Base-by-base conservation (phyloP, 2,888 invertebrate species). In the Altica lythri region DNA sequence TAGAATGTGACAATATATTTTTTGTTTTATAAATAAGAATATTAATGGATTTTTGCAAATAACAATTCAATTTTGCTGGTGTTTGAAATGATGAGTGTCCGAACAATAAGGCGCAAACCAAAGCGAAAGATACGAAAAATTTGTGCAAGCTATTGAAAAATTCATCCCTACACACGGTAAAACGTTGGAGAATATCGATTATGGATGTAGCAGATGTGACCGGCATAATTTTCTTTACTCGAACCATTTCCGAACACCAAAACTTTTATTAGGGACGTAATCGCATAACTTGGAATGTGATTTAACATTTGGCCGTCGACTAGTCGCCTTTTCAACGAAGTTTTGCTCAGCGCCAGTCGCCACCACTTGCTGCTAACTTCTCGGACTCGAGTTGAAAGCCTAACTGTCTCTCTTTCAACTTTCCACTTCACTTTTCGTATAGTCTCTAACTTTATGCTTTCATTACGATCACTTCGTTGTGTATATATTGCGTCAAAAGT, bases 261-360 rank as follows among this genome's bases (percentile, higher is more conserved):
- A 68, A 68, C 63, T 68, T 68, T 68, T 68, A 68, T 68, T 68
- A 62, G 63, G 60, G 57, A 63, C 66, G 66, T 70, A 70, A 70
- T 70, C 70, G 69, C 62, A 65, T 68, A 70, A 69, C 66, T 71
- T 71, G 64, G 66, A 68, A 69, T 66, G 65, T 66, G 69, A 71
- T 71, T 71, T 71, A 68, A 57, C 58, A 69, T 70, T 71, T 71
- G 67, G 56, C 58, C 52, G 57, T 51, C 58, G 47, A 53, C 49
- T 25, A 53, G 16, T 42, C 46, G 53, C 34, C 47, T 53, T 34
- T 25, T 29, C 35, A 18, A 38, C 29, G 27, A 43, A 53, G 34
- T 42, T 46, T 43, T 18, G 10, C n/a, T 3, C 29, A 16, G 12
- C 35, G 12, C 34, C 42, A 14, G 13, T 22, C 53, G 38, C 22